Conservation (phyloP, 2,888 invertebrate species). For the Zygothrica quintamaculata region DNA sequence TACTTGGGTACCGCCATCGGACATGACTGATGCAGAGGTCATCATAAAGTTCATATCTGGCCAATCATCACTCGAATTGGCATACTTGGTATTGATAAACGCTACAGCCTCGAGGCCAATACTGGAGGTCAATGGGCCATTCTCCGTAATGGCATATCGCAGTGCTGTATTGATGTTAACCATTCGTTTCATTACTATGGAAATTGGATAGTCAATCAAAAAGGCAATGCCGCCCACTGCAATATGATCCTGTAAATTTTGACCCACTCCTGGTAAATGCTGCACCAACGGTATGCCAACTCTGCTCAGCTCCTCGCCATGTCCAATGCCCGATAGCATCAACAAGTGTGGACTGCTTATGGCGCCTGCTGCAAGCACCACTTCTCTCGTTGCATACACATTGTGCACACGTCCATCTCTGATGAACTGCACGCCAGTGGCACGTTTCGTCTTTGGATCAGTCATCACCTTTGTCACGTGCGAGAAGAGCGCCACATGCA, state of each 20-base stretch:
- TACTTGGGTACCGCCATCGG: conserved; percentile 93
- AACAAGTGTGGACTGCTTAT: conserved; percentile 96
- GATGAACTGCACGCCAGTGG: conserved; percentile 92
- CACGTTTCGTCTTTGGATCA: conserved; percentile 89
- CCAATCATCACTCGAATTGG: conserved; percentile 94
- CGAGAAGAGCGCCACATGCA: conserved; percentile 92
- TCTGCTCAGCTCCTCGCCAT: conserved; percentile 89
- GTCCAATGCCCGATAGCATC: conserved; percentile 95
- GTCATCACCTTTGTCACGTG: conserved; percentile 92
- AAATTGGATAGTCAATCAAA: conserved; percentile 91
- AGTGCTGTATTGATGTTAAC: conserved; percentile 93
- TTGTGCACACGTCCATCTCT: conserved; percentile 86
- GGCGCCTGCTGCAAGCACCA: conserved; percentile 89
- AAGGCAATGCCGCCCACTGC: conserved; percentile 94
- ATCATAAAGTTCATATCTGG: conserved; percentile 97
- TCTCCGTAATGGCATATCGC: conserved; percentile 93
- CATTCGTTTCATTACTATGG: conserved; percentile 91
- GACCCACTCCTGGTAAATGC: conserved; percentile 93
- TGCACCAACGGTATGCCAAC: conserved; percentile 90
- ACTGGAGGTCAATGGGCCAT: conserved; percentile 94
- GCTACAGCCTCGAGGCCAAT: conserved; percentile 94
- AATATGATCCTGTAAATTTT: conserved; percentile 95
- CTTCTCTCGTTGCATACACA: conserved; percentile 83
- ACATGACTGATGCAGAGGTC: conserved; percentile 91
- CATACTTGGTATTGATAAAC: conserved; percentile 95